Conservation (phyloP, 2,113 vertebrate genomes). For the Nipponia nippon region DNA sequence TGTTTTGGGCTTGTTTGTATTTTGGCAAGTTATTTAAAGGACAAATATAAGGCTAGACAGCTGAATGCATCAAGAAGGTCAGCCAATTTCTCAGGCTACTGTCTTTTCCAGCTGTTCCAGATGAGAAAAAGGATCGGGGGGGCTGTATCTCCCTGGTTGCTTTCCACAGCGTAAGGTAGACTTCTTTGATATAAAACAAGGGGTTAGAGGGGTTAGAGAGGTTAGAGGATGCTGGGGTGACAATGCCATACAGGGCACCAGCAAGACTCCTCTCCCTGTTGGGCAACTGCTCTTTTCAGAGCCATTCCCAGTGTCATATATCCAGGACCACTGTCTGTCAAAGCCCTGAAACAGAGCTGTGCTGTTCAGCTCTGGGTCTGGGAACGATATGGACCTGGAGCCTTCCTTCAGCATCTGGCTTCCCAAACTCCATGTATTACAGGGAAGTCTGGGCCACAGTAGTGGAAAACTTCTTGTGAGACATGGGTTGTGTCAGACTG, state of each 20-base stretch:
- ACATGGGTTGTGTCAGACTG: neutral
- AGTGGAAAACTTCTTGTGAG: neutral
- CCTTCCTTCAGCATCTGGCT: neutral
- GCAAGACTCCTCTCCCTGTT: neutral
- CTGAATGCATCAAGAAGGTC: slow-evolving; percentile 3
- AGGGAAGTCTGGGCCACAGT: neutral
- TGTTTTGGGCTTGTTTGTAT: slow-evolving; percentile 16
- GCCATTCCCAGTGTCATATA: neutral
- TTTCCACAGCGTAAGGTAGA: neutral
- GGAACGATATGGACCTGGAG: neutral
- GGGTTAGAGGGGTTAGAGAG: neutral
- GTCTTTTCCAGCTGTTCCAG: slow-evolving; percentile 22
- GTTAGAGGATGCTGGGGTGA: neutral
- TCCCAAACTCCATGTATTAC: neutral
- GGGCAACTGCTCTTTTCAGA: neutral
- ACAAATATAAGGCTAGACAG: slow-evolving; percentile 12
- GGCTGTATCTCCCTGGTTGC: neutral
- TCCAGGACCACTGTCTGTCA: neutral
- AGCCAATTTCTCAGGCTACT: slow-evolving; percentile 45
- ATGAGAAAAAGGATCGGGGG: neutral
- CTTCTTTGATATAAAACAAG: neutral
- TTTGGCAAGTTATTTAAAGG: slow-evolving; percentile 21
- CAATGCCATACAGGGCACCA: neutral
- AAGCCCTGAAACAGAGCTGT: neutral
- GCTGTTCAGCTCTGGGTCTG: neutral